Conservation (phyloP, 1,140 invertebrate genomes). For the Musca vetustissima region DNA sequence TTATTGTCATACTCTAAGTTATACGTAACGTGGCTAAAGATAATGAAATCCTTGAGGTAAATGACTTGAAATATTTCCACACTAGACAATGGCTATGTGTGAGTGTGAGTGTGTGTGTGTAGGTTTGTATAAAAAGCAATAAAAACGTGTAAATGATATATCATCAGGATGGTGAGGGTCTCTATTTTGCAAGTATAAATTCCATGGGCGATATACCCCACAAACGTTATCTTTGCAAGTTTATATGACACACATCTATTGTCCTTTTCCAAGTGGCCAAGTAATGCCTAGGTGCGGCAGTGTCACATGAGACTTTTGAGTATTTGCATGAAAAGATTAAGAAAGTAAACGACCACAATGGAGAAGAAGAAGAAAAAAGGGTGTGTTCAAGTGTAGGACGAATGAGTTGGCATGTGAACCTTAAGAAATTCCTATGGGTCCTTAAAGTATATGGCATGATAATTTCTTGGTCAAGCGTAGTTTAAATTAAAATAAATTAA, state of each 20-base stretch:
- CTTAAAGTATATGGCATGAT: constrained; percentile 12
- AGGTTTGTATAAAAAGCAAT: constrained; percentile 22
- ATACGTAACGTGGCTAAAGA: constrained; percentile 41
- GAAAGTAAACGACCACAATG: neutral
- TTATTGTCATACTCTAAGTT: neutral
- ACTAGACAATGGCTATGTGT: neutral
- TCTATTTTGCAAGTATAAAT: constrained; percentile 14
- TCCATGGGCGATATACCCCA: neutral
- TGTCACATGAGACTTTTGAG: constrained; percentile 4
- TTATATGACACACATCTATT: no score
- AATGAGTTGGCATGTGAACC: neutral
- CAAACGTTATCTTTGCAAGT: neutral
- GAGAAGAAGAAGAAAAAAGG: neutral
- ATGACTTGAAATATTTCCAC: constrained; percentile 33
- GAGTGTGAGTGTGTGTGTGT: constrained; percentile 18
- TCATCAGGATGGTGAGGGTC: neutral
- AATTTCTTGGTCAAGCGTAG: neutral
- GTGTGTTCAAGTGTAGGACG: no score
- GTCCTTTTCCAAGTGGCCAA: constrained; percentile 29
- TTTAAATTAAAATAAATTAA: no score
- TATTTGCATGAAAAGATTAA: constrained; percentile 16
- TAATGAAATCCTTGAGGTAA: constrained; percentile 54
- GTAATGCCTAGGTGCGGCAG: constrained; percentile 46
- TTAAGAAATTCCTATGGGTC: constrained; percentile 13
- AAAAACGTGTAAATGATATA: neutral